Conservation (phyloP, 2,888 invertebrate genomes). For the Orgyia antiqua region DNA sequence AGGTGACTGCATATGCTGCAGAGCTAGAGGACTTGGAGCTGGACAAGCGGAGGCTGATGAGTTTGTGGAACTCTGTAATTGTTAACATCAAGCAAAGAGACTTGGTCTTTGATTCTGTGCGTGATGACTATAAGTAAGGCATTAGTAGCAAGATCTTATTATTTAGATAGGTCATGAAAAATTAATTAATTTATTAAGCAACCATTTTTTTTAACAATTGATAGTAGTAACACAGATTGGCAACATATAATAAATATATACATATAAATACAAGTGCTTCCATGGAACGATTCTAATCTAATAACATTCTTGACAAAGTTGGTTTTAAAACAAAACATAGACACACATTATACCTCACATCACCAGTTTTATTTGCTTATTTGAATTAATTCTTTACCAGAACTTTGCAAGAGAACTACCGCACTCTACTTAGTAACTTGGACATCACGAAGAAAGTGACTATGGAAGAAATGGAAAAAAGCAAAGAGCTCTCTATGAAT, state of each 20-base stretch:
- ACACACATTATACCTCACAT: too few species aligned
- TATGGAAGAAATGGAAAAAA: conserved; percentile 81
- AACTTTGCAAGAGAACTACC: conserved; percentile 76
- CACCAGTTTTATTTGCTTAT: too few species aligned
- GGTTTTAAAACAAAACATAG: too few species aligned
- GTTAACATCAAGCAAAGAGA: conserved; percentile 84
- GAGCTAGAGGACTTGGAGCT: conserved; percentile 84
- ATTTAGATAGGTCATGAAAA: too few species aligned
- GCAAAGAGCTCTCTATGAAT: conserved; percentile 80
- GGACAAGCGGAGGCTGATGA: conserved; percentile 83
- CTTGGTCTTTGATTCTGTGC: conserved; percentile 79
- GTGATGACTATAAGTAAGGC: conserved; percentile 70
- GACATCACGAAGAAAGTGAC: conserved; percentile 82
- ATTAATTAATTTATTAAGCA: too few species aligned
- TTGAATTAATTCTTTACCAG: conserved; percentile 43
- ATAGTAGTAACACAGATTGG: too few species aligned
- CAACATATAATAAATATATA: too few species aligned
- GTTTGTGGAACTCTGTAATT: conserved; percentile 86
- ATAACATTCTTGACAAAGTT: too few species aligned
- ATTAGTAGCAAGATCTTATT: too few species aligned
- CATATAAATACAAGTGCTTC: too few species aligned
- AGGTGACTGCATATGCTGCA: conserved; percentile 82
- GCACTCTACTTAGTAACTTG: conserved; percentile 75
- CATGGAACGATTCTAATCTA: too few species aligned
- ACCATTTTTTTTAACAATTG: too few species aligned